Conservation (phyloP, 2,888 invertebrate genomes). For the Odontothrips loti region DNA sequence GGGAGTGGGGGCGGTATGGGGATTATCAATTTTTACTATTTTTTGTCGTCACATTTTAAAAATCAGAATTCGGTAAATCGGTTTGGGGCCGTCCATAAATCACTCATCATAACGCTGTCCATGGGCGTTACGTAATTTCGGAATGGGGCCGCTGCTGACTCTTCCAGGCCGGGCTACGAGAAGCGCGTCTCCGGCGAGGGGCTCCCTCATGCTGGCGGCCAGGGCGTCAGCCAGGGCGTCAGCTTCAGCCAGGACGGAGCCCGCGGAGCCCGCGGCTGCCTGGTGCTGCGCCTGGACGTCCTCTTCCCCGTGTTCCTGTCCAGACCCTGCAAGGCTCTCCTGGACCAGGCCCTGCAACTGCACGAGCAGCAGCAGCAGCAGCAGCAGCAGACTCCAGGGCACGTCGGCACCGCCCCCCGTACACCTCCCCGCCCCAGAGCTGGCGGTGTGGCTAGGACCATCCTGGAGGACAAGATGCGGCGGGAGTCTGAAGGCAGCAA, state of each 20-base stretch:
- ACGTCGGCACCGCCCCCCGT: background rate
- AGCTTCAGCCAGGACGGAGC: background rate
- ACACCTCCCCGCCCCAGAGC: background rate
- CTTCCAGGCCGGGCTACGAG: constrained; percentile 5
- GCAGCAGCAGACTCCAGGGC: background rate
- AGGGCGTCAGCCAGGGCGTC: no score
- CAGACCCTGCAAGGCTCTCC: background rate
- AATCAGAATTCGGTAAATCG: no score
- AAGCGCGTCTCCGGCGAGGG: background rate
- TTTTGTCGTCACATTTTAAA: no score
- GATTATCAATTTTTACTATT: no score
- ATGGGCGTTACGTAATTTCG: no score
- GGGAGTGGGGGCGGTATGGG: background rate
- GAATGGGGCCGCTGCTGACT: no score
- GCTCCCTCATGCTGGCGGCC: background rate
- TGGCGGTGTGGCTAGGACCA: background rate
- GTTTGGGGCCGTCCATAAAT: no score
- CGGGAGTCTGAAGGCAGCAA: background rate
- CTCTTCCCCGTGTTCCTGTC: background rate
- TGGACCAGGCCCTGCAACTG: constrained; percentile 18
- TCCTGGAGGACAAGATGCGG: background rate
- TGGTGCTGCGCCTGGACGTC: background rate
- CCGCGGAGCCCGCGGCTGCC: background rate
- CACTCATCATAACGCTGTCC: no score
- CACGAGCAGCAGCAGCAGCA: background rate